Evolutionary conservation across 2,113 vertebrate genomes (phyloP).

Genomic region (Ginglymostoma cirratum): DNA sequence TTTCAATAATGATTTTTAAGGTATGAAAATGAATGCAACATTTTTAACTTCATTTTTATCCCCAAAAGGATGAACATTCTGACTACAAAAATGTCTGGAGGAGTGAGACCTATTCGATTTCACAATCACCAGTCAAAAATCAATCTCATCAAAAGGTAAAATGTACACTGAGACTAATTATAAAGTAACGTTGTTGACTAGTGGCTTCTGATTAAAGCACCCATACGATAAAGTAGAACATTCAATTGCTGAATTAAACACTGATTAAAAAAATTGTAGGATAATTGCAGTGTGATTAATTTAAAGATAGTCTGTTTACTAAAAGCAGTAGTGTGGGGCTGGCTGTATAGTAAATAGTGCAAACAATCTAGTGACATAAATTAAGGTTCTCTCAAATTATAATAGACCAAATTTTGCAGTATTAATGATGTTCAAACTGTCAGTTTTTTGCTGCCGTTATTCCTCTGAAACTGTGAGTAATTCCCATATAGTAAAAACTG

Average conservation of each 20-base stretch:
- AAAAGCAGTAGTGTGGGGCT: background rate
- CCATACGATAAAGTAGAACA: background rate
- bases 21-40: background rate
- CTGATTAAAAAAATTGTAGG: background rate
- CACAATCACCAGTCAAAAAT: conserved; percentile 48
- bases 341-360: background rate
- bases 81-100: conserved; percentile 49
- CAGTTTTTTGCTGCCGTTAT: background rate
- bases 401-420: background rate
- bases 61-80: conserved; percentile 52
- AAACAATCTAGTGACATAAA: background rate
- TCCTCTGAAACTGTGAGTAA: background rate
- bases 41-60: background rate
- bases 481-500: background rate
- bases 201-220: background rate
- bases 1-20: background rate
- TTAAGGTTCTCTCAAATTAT: background rate
- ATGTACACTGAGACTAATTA: background rate
- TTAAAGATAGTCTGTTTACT: background rate
- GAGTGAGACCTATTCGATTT: background rate
- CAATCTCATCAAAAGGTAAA: conserved; percentile 60
- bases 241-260: background rate
- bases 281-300: background rate
- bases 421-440: too few species aligned
- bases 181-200: background rate